phyloP scores from a whole-genome alignment of 2,888 invertebrate species.

The Drosophila recens region DNA sequence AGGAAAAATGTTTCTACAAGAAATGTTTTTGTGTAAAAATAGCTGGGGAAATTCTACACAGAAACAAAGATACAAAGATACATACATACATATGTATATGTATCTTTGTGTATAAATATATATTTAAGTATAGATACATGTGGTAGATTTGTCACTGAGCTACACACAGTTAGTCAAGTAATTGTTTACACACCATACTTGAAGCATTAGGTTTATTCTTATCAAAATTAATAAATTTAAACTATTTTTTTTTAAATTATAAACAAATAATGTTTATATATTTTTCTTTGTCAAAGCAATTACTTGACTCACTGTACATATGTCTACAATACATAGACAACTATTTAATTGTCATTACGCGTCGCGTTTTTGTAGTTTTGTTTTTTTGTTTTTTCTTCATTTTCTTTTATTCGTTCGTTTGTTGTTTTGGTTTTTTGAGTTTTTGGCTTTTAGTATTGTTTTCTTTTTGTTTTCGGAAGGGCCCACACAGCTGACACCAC shows the following conservation, averaged over 20 bases:
- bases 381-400: slow-evolving; percentile 31
- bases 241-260: no score
- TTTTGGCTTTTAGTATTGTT: slow-evolving; percentile 51
- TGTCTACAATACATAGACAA: slow-evolving; percentile 17
- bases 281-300: background rate
- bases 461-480: slow-evolving; percentile 41
- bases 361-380: slow-evolving; percentile 41
- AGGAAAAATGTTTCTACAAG: slow-evolving; percentile 43
- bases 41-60: slow-evolving; percentile 40
- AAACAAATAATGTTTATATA: background rate
- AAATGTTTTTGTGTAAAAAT: slow-evolving; percentile 48
- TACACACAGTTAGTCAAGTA: background rate
- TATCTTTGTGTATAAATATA: slow-evolving; percentile 8
- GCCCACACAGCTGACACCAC: slow-evolving; percentile 72
- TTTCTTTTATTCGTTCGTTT: slow-evolving; percentile 45
- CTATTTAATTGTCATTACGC: slow-evolving; percentile 57
- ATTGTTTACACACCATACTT: background rate
- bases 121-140: slow-evolving; percentile 9
- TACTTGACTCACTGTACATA: slow-evolving; percentile 13
- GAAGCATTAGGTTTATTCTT: no score
- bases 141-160: slow-evolving; percentile 12
- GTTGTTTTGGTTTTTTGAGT: slow-evolving; percentile 51
- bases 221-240: no score
- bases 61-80: slow-evolving; percentile 19
- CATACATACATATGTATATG: slow-evolving; percentile 1